phyloP scores from a whole-genome alignment of 2,113 vertebrate genomes.

The Redunca redunca region DNA sequence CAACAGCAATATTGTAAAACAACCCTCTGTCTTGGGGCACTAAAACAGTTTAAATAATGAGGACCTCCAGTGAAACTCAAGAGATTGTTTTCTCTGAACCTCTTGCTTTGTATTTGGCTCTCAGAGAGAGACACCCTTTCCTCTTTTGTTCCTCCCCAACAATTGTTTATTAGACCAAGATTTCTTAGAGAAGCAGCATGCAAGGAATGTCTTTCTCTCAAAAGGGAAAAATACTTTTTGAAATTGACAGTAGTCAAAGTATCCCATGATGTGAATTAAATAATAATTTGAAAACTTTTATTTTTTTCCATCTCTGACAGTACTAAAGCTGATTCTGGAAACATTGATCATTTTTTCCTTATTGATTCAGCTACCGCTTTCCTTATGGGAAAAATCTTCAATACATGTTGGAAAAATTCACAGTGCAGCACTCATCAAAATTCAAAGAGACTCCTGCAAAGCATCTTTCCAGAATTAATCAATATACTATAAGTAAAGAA shows the following conservation, averaged over 20 bases:
- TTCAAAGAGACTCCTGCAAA: background rate
- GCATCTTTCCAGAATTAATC: background rate
- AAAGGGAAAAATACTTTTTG: background rate
- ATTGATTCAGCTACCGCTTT: background rate
- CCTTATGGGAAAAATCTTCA: background rate
- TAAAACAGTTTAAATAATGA: background rate
- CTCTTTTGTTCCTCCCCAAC: background rate
- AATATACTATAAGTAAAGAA: background rate
- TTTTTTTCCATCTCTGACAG: background rate
- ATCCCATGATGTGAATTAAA: background rate
- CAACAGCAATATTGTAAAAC: background rate
- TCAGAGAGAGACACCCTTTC: background rate
- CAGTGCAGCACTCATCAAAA: background rate
- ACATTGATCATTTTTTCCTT: background rate
- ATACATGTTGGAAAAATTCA: background rate
- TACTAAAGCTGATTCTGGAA: background rate
- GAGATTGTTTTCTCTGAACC: background rate
- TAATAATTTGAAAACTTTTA: background rate
- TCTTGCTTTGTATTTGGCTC: background rate
- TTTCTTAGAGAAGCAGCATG: background rate
- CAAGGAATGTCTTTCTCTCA: background rate
- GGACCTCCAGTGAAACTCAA: background rate
- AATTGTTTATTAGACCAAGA: background rate
- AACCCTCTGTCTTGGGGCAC: background rate
- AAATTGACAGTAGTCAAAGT: background rate